These are phyloP conservation scores for Argyra leucocephala DNA, from an alignment of 2,888 invertebrate genomes.

Conservation along the genomic window DNA sequence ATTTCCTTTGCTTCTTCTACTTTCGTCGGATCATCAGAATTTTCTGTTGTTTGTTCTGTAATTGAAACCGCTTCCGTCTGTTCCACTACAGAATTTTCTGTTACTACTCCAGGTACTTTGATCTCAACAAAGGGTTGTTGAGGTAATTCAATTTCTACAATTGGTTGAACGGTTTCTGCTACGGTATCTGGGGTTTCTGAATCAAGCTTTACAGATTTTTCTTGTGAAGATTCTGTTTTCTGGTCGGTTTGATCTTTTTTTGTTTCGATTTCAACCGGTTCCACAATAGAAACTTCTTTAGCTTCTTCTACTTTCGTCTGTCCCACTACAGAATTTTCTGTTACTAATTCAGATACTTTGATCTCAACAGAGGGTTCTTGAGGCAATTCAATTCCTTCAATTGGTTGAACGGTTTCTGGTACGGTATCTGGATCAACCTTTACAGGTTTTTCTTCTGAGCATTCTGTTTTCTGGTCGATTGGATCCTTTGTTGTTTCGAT, in stretches of 20 bases:
- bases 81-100: too few relatives aligned
- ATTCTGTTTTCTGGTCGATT: too few relatives aligned
- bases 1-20: background rate
- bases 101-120: too few relatives aligned
- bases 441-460: background rate
- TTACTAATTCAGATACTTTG: too few relatives aligned
- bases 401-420: background rate
- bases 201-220: slow-evolving; percentile 7
- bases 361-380: too few relatives aligned
- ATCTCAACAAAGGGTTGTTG: too few relatives aligned
- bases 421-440: background rate
- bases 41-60: too few relatives aligned
- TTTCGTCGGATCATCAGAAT: too few relatives aligned
- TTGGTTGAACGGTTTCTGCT: background rate
- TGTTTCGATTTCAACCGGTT: background rate
- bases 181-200: background rate
- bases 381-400: background rate
- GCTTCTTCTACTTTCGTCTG: background rate
- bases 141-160: too few relatives aligned
- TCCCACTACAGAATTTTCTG: too few relatives aligned
- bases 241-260: background rate
- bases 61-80: too few relatives aligned
- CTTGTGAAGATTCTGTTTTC: too few relatives aligned
- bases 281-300: background rate
- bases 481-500: background rate